Evolutionary conservation across 1,140 invertebrate species (phyloP), one percentile per base, ranked within the genome.

Genomic region (Drosophila eugracilis): DNA sequence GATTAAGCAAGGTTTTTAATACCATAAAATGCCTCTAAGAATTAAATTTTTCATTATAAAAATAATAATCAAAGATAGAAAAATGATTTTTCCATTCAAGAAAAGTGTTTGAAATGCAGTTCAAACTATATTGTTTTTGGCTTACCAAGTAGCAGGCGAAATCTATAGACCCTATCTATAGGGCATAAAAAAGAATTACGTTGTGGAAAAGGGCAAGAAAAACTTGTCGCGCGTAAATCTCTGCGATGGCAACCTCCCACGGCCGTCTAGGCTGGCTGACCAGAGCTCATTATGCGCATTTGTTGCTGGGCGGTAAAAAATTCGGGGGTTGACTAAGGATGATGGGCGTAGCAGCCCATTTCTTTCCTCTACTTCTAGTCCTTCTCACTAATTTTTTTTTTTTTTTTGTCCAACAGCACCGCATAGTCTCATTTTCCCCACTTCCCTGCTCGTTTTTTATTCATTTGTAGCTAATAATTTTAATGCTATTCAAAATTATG

Each of bases 401-500:
- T 15, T 62, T 58, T 62, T 60, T 63, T 44, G 6, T 32, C 15
- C 34, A 36, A 5, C 36, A 22, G 14, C 15, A 21, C 22, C 17
- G 12, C 28, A n/a, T n/a, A 15, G 9, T 22, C 28, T 26, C 42
- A 10, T 15, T 7, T 26, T 9, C 4, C 24, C 39, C 34, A 5
- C 47, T 26, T 52, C 54, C 39, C 52, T 37, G 32, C 15, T 32
- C 47, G 50, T 39, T 58, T 59, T 62, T 48, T 72, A 45, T 65
- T 59, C 58, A 77, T 85, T 89, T 89, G 79, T 84, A 89, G 84
- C 84, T 89, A 89, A 89, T 89, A 89, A 89, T 89, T 89, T 89
- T 89, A 89, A 89, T 89, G 85, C 81, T 89, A 89, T 89, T 89
- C 84, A 89, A 89, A 89, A 89, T 89, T 89, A 89, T 89, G 84